Conservation (phyloP, 2,888 invertebrate species). For the Panopea generosa region DNA sequence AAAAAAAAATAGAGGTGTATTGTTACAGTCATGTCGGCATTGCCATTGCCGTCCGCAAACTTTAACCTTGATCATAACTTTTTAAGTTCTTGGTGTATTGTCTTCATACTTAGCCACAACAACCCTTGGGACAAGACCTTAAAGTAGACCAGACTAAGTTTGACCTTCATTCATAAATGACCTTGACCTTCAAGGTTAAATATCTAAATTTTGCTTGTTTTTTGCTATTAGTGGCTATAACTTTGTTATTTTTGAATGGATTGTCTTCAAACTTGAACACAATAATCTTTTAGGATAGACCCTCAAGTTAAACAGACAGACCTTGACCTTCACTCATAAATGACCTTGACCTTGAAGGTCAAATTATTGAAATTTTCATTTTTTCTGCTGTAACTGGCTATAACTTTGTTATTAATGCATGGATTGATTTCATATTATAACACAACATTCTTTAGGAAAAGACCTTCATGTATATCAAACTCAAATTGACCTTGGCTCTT, state of each 20-base stretch:
- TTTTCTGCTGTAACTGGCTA: not conserved
- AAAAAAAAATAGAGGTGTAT: not conserved
- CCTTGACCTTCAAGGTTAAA: too few species aligned
- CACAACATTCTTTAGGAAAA: not conserved
- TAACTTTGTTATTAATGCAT: not conserved
- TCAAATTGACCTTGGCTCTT: not conserved
- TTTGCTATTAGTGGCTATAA: conserved; percentile 2
- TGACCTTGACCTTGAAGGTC: conserved; percentile 1
- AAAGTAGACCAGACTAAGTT: not conserved
- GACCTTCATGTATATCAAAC: conserved; percentile 1
- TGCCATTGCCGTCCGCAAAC: not conserved
- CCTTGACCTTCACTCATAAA: not conserved
- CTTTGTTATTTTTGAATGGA: not conserved
- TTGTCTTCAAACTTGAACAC: conserved; percentile 1
- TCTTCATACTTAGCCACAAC: conserved; percentile 1
- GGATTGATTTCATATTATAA: not conserved
- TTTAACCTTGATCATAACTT: conserved; percentile 1
- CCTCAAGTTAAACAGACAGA: not conserved
- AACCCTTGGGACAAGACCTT: conserved; percentile 1
- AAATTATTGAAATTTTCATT: not conserved
- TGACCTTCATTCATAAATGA: not conserved
- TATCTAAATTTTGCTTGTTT: not conserved
- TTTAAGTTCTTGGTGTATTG: conserved; percentile 1
- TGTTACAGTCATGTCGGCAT: conserved; percentile 1
- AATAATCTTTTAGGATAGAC: conserved; percentile 1